A percentile compares a stretch with the other conserved stretches of the same genome.
Evolutionary conservation across 2,797 vertebrate species (phyloP).

Genomic region (Siniperca undulata): DNA sequence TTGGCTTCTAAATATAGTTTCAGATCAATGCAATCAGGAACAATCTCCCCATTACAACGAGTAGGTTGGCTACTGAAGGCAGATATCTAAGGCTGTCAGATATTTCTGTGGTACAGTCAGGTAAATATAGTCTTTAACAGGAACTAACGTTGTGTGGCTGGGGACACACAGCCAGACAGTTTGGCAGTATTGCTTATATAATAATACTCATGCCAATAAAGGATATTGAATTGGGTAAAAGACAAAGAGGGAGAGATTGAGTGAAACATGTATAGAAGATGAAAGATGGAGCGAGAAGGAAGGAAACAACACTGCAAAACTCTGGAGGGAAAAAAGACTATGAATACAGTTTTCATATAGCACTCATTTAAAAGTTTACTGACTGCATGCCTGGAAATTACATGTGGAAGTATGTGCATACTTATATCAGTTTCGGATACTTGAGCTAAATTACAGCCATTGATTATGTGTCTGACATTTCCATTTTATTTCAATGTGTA

Average conservation of each 20-base stretch:
- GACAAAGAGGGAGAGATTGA: conserved; percentile 13
- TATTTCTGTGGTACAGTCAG: conserved; percentile 53
- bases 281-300: background rate
- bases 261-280: conserved; percentile 2
- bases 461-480: conserved; percentile 4
- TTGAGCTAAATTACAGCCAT: conserved; percentile 6
- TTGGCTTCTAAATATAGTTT: conserved; percentile 75
- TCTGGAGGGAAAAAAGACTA: background rate
- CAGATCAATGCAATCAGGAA: conserved; percentile 77
- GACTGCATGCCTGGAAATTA: background rate
- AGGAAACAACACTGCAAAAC: background rate
- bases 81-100: conserved; percentile 65
- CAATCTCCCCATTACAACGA: conserved; percentile 63
- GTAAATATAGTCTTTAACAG: conserved; percentile 71
- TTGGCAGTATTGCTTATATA: conserved; percentile 44
- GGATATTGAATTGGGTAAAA: conserved; percentile 41
- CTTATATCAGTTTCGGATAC: background rate
- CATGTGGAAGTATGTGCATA: background rate
- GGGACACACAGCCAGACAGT: conserved; percentile 44
- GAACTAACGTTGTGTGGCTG: conserved; percentile 32
- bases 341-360: background rate
- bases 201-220: conserved; percentile 49
- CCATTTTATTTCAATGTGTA: conserved; percentile 5
- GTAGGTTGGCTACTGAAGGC: conserved; percentile 45
- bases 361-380: background rate